A percentile compares a stretch with the other conserved stretches of the same genome.
Conservation (phyloP, 2,888 invertebrate genomes). For the Drosophila kokeensis region DNA sequence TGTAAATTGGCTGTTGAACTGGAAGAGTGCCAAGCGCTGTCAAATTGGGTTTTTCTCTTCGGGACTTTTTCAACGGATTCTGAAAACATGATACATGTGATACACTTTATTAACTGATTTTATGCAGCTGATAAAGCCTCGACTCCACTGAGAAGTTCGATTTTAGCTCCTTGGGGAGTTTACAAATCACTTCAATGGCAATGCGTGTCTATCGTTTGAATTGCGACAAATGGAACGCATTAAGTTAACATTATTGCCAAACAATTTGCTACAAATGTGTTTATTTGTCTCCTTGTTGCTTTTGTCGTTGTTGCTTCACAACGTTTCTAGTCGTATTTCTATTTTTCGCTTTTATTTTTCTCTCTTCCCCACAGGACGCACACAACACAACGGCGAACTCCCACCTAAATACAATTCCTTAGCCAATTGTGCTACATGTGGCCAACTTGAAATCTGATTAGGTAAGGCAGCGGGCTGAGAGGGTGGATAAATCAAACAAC, state of each 20-base stretch:
- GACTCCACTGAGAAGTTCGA: slow-evolving; percentile 4
- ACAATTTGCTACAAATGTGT: slow-evolving; percentile 79
- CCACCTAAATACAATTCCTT: slow-evolving; percentile 59
- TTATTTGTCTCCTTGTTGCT: slow-evolving; percentile 62
- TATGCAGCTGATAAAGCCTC: slow-evolving; percentile 9
- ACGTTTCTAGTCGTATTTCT: slow-evolving; percentile 18
- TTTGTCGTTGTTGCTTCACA: slow-evolving; percentile 50
- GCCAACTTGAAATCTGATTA: slow-evolving; percentile 78
- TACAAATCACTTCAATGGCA: slow-evolving; percentile 67
- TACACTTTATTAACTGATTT: slow-evolving; percentile 1
- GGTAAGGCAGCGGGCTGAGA: slow-evolving; percentile 19
- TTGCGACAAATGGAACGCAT: slow-evolving; percentile 81
- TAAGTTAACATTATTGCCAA: slow-evolving; percentile 80
- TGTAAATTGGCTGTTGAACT: slow-evolving; percentile 43
- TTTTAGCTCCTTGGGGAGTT: slow-evolving; percentile 38
- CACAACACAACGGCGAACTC: slow-evolving; percentile 4
- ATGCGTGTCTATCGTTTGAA: slow-evolving; percentile 72
- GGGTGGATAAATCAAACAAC: slow-evolving; percentile 71
- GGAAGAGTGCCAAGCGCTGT: slow-evolving; percentile 18
- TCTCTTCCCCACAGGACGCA: slow-evolving; percentile 1
- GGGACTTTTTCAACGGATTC: slow-evolving; percentile 3
- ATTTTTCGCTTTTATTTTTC: slow-evolving; percentile 19
- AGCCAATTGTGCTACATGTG: slow-evolving; percentile 70
- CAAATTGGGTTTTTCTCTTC: slow-evolving; percentile 7
- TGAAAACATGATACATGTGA: neutral